phyloP scores from a whole-genome alignment of 2,888 invertebrate genomes.

The Phlogophora meticulosa region DNA sequence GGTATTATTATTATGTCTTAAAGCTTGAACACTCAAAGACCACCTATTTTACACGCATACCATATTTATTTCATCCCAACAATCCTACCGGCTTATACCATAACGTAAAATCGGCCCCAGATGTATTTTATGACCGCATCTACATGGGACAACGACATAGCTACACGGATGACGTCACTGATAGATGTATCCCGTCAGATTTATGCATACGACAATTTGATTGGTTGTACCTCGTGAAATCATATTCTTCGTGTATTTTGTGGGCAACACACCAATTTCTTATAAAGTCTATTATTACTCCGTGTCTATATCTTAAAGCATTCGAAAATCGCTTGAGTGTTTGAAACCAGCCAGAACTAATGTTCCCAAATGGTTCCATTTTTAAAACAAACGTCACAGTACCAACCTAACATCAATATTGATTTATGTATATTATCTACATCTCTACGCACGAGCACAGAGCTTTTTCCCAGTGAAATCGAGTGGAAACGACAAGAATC shows the following conservation, averaged over 20 bases:
- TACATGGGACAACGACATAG: slow-evolving; percentile 2
- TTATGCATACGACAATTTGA: slow-evolving; percentile 9
- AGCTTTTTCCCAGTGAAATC: slow-evolving; percentile 27
- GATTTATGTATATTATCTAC: slow-evolving; percentile 10
- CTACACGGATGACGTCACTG: slow-evolving; percentile 3
- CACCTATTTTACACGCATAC: not conserved
- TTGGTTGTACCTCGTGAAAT: not conserved
- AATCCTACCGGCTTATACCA: not conserved
- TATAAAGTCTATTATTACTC: no score
- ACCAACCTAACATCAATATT: not conserved
- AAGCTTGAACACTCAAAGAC: no score
- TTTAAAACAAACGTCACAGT: not conserved
- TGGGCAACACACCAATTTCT: no score
- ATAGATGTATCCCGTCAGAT: not conserved
- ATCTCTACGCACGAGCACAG: slow-evolving; percentile 31
- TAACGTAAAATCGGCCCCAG: not conserved
- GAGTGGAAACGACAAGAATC: slow-evolving; percentile 44
- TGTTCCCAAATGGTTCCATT: no score
- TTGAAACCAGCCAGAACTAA: no score
- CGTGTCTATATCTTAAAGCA: no score
- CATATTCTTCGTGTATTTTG: no score
- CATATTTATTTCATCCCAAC: not conserved
- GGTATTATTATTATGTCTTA: no score
- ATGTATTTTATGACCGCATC: slow-evolving; percentile 32
- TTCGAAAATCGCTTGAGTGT: no score